A percentile compares a stretch with the other conserved stretches of the same genome.
Evolutionary conservation across 2,113 vertebrate species (phyloP).

Genomic region (Brienomyrus longianalis): DNA sequence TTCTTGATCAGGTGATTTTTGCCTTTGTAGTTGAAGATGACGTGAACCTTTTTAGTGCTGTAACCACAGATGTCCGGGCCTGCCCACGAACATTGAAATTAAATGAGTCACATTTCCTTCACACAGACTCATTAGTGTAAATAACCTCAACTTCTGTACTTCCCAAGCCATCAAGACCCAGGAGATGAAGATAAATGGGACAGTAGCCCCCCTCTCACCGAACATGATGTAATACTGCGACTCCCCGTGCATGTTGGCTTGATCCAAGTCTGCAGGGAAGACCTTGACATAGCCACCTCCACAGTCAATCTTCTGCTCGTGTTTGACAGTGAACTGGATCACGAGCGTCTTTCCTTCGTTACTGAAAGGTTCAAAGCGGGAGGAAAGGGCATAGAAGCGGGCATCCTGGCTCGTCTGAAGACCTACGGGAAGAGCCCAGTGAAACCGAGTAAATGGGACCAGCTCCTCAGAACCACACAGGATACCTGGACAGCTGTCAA

Average conservation of each 20-base stretch:
- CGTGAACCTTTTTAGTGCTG: constrained; percentile 80
- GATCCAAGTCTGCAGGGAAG: constrained; percentile 69
- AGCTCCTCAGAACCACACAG: background rate
- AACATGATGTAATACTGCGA: constrained; percentile 80
- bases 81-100: constrained; percentile 29
- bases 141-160: background rate
- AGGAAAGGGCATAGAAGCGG: constrained; percentile 74
- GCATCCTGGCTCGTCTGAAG: constrained; percentile 78
- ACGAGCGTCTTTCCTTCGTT: constrained; percentile 72
- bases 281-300: constrained; percentile 79
- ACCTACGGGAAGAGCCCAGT: constrained; percentile 50
- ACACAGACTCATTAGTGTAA: background rate
- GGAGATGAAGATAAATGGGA: background rate
- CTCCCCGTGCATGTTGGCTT: constrained; percentile 64
- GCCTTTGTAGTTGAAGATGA: constrained; percentile 82
- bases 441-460: background rate
- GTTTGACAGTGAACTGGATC: constrained; percentile 79
- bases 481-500: background rate
- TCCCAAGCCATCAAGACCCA: background rate
- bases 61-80: constrained; percentile 87
- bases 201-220: constrained; percentile 53
- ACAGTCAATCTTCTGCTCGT: constrained; percentile 81
- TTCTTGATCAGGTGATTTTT: constrained; percentile 79
- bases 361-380: constrained; percentile 71
- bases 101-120: background rate